phyloP scores from a whole-genome alignment of 1,140 invertebrate genomes.

The Linepithema humile region DNA sequence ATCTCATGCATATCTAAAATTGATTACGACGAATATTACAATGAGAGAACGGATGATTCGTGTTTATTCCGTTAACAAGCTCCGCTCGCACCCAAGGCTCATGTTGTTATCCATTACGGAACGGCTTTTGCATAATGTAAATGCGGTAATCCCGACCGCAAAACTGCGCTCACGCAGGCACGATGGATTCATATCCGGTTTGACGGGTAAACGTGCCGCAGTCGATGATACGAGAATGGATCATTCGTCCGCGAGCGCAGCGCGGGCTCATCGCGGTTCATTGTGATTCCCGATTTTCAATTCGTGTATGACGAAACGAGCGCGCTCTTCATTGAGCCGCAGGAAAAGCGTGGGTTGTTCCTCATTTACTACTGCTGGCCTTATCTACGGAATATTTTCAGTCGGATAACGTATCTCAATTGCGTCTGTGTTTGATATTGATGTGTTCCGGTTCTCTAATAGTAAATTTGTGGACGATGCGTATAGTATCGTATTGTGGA shows the following conservation, averaged over 20 bases:
- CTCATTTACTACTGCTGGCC: background rate
- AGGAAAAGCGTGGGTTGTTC: constrained; percentile 49
- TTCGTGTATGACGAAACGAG: background rate
- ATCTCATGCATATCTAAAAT: constrained; percentile 1
- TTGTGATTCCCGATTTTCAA: constrained; percentile 10
- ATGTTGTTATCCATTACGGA: constrained; percentile 11
- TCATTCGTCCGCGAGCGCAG: background rate
- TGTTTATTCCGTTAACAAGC: constrained; percentile 34
- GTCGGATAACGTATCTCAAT: constrained; percentile 59
- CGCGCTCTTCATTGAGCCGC: background rate
- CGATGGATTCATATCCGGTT: background rate
- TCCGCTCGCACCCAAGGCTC: background rate
- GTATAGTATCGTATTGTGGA: background rate
- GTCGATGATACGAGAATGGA: background rate
- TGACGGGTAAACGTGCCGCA: background rate
- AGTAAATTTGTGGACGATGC: background rate
- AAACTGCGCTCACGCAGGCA: constrained; percentile 18
- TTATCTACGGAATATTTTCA: constrained; percentile 18
- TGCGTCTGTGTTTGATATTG: background rate
- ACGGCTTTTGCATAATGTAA: constrained; percentile 25
- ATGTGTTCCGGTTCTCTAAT: background rate
- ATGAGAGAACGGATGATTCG: background rate
- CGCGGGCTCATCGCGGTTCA: background rate
- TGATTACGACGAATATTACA: constrained; percentile 1
- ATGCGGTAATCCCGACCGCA: constrained; percentile 33